Evolutionary conservation across 2,888 invertebrate genomes (phyloP), one percentile per base, ranked within the genome.

Genomic region (Morpho deidamia): DNA sequence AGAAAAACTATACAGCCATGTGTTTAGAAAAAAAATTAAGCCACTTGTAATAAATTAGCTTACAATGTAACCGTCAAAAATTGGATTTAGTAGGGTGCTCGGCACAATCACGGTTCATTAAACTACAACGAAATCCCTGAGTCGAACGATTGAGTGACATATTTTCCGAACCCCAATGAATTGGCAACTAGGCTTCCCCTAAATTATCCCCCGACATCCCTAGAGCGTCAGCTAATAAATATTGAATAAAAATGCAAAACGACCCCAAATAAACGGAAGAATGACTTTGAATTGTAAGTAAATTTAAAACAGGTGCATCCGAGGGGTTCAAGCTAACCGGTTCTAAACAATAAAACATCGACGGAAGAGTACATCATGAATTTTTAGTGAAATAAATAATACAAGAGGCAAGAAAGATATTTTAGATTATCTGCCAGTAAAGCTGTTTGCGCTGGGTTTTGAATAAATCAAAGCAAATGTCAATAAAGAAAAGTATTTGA

Each of bases 61-160:
- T 64, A 69, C 76, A 77, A 79, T 71, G 71, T 71, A 65, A 69
- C 70, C 70, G 70, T 71, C 72, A 71, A 72, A 79, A 84, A 80
- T 84, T 64, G 69, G 76, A 80, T 81, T 79, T 74, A 72, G 71
- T 69, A 71, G 84, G 78, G 81, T 72, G 71, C 72, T 70, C 69
- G 68, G 74, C 74, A 83, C 83, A 87, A 87, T 83, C 78, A 82
- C 68, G 85, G 76, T 85, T 86, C 86, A 83, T 87, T 87, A 83
- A 78, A 77, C 75, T 70, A 65, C 68, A 70, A 82, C 74, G 72
- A 76, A 77, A 72, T 69, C 66, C 60, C 53, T 64, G 57, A 59
- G 54, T 64, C 62, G 70, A 70, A 64, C 71, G 66, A 69, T 66
- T 67, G 23, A 23, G 23, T 23, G 70, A 73, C 79, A 78, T 77